Evolutionary conservation across 2,888 invertebrate species (phyloP), one percentile per base, ranked within the genome.

Genomic region (Ornithoptera alexandrae): DNA sequence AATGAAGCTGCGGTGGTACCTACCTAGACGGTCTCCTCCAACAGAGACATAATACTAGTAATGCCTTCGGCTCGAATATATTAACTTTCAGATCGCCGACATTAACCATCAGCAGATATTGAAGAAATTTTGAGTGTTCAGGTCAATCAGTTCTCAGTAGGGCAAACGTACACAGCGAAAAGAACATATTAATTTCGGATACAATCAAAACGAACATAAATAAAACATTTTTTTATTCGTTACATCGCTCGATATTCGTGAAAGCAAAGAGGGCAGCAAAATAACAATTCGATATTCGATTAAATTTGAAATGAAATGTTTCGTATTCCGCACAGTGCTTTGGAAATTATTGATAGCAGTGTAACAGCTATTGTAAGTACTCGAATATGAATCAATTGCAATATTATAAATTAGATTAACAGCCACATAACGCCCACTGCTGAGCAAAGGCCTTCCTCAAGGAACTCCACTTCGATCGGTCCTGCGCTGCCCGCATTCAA

Each of bases 271-370:
- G 20, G 5, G 20, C 18, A 20, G n/a, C 36, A 42, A 67, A 62
- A 62, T n/a, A 67, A 67, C 30, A 62, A 57, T 62, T 57, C 56
- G 39, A 56, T 24, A 56, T 67, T 62, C 24, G 62, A 67, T 62
- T 67, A 62, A 42, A 62, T 68, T 68, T 68, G 62, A 62, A 68
- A 68, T 68, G 62, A 67, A 67, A 62, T 58, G 62, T 24, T 68
- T 50, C 42, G 67, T 62, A 42, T 68, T 62, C 58, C 30, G 30
- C 5, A 7, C 62, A 62, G 42, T 58, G 57, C 50, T 62, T 62
- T 58, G 20, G 30, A 17, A 62, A 30, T 42, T 62, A 68, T 62
- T 62, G n/a, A 62, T 57, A 58, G 46, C 46, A 30, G 46, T 58
- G n/a, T 61, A 62, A 24, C 42, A 58, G n/a, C 24, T 62, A 15